Evolutionary conservation across 2,888 invertebrate species (phyloP).

Genomic region (Phengaris arion): DNA sequence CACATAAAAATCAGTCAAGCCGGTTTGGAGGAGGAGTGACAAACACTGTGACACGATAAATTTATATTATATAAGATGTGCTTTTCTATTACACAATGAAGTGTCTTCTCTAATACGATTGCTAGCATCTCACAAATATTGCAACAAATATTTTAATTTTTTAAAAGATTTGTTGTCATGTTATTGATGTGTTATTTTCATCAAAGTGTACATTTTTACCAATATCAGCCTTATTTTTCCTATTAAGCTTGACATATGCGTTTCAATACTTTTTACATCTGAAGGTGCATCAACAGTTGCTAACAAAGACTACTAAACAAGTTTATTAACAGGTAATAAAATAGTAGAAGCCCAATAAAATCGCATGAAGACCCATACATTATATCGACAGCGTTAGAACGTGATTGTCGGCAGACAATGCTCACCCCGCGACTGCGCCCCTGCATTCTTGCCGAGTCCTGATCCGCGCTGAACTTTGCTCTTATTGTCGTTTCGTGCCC

Average conservation of each 20-base stretch:
- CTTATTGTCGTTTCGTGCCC: slow-evolving; percentile 78
- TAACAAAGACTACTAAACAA: neutral
- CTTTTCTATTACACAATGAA: slow-evolving; percentile 2
- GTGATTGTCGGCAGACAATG: slow-evolving; percentile 64
- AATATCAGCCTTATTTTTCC: neutral
- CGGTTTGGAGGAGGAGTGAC: too few relatives aligned
- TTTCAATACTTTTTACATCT: neutral
- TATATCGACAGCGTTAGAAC: slow-evolving; percentile 51
- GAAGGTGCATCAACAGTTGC: neutral
- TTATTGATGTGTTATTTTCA: too few relatives aligned
- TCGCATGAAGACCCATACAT: slow-evolving; percentile 31
- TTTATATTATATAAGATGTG: too few relatives aligned
- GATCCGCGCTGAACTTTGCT: slow-evolving; percentile 77
- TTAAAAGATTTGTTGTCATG: too few relatives aligned
- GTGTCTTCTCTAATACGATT: neutral
- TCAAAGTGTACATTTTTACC: too few relatives aligned
- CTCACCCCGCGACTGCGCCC: slow-evolving; percentile 59
- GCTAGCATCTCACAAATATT: neutral
- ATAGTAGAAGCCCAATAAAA: slow-evolving; percentile 3
- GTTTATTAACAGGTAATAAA: slow-evolving; percentile 7
- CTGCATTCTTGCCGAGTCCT: slow-evolving; percentile 74
- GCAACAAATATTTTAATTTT: neutral
- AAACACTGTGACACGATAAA: too few relatives aligned
- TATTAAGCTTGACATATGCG: neutral
- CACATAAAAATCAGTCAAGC: too few relatives aligned